A percentile compares a stretch with the other conserved stretches of the same genome.
Evolutionary conservation across 64 coral and sea anemone species (phyloP).

Genomic region (Orbicella faveolata): DNA sequence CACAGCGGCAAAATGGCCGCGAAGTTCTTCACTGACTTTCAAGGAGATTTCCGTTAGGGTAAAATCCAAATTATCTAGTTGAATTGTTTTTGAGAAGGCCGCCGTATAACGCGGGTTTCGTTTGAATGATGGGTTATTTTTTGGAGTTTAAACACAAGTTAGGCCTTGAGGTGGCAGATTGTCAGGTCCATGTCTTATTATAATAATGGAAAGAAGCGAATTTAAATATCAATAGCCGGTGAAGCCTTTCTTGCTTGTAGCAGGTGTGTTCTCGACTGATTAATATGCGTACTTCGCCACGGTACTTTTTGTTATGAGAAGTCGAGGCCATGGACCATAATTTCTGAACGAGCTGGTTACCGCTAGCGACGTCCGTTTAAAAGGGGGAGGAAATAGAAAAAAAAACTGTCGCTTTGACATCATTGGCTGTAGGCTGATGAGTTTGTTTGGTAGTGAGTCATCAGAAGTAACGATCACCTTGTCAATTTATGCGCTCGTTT

Average conservation of each 20-base stretch:
- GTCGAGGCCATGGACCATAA: constrained; percentile 16
- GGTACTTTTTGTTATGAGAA: constrained; percentile 44
- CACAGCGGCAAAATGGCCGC: neutral
- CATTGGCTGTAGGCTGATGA: constrained; percentile 16
- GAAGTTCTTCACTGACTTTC: neutral
- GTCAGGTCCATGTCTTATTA: constrained; percentile 36
- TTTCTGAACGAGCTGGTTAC: constrained; percentile 44
- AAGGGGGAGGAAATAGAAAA: neutral
- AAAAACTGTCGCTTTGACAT: neutral
- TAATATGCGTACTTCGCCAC: constrained; percentile 39
- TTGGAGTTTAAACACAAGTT: constrained; percentile 23
- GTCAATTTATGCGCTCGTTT: constrained; percentile 10
- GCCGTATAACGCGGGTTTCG: neutral
- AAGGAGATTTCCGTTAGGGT: neutral
- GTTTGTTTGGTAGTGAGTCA: neutral
- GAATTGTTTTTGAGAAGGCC: neutral
- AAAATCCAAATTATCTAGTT: neutral
- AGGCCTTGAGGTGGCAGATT: constrained; percentile 18
- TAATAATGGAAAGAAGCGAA: constrained; percentile 34
- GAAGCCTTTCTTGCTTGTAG: constrained; percentile 8
- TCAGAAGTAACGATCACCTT: neutral
- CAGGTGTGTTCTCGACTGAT: constrained; percentile 60
- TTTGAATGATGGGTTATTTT: neutral
- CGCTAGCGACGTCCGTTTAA: constrained; percentile 26
- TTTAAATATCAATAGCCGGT: constrained; percentile 71